phyloP scores from a whole-genome alignment of 2,113 vertebrate genomes.

The Herpetotheres cachinnans region DNA sequence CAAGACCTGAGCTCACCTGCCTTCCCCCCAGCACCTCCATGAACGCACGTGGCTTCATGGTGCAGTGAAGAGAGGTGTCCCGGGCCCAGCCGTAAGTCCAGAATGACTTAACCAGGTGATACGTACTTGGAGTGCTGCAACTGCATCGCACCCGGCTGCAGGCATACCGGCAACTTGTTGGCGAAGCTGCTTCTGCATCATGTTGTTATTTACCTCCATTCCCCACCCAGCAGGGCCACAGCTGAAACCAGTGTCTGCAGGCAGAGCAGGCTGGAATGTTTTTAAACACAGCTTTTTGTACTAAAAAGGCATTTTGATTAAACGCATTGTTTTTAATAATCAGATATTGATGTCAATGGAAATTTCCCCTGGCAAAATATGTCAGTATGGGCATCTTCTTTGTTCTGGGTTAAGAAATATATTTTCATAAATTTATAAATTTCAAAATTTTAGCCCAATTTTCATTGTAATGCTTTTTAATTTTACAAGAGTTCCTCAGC shows the following conservation, averaged over 20 bases:
- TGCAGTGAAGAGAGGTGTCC: not conserved
- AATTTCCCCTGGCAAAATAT: not conserved
- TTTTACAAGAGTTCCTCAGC: not conserved
- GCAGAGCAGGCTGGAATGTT: not conserved
- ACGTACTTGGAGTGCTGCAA: not conserved
- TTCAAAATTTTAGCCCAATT: not conserved
- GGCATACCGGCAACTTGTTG: accelerated
- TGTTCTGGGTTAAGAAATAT: not conserved
- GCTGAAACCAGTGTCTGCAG: not conserved
- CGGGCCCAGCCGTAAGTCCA: not conserved
- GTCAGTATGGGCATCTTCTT: not conserved
- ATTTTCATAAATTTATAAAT: not conserved
- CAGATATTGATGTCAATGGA: not conserved
- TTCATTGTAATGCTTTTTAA: not conserved
- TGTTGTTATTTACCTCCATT: not conserved
- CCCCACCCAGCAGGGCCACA: not conserved
- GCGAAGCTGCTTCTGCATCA: not conserved
- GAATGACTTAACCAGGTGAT: not conserved
- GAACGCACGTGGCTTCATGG: not conserved
- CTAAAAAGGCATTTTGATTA: not conserved
- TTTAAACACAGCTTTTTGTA: not conserved
- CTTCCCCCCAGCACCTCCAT: not conserved
- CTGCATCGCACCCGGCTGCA: not conserved
- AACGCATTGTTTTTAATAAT: not conserved
- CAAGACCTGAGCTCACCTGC: not conserved